Evolutionary conservation across 2,113 vertebrate species (phyloP).

Genomic region (Tupaia tana): DNA sequence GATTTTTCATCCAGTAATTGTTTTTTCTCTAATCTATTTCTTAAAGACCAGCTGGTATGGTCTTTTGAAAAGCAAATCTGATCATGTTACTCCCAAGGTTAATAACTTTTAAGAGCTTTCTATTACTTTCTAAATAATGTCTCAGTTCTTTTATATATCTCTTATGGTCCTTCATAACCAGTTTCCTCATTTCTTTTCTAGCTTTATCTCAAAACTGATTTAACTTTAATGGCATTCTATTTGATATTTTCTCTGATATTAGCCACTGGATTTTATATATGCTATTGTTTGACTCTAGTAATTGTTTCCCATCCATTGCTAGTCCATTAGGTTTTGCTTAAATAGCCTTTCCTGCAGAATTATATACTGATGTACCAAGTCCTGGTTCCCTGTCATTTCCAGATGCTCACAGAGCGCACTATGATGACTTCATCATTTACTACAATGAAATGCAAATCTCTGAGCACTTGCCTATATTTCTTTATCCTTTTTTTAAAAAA

Average conservation of each 20-base stretch:
- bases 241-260: background rate
- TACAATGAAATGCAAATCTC: background rate
- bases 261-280: background rate
- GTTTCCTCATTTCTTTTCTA: background rate
- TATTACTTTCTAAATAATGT: background rate
- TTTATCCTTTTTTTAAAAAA: too few relatives aligned
- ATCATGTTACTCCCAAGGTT: background rate
- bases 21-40: background rate
- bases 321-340: background rate
- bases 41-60: background rate
- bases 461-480: background rate
- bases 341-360: background rate
- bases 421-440: background rate
- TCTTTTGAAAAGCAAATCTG: conserved; percentile 7
- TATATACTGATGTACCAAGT: background rate
- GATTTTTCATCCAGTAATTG: background rate
- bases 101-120: background rate
- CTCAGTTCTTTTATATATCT: background rate
- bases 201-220: background rate
- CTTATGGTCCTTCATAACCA: background rate
- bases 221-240: background rate
- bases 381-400: background rate
- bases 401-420: background rate
- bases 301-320: background rate
- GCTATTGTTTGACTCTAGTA: background rate